Percentiles rank a stretch among this genome's conserved stretches.
Conservation (phyloP, 1,140 invertebrate genomes). For the Neodiprion lecontei region DNA sequence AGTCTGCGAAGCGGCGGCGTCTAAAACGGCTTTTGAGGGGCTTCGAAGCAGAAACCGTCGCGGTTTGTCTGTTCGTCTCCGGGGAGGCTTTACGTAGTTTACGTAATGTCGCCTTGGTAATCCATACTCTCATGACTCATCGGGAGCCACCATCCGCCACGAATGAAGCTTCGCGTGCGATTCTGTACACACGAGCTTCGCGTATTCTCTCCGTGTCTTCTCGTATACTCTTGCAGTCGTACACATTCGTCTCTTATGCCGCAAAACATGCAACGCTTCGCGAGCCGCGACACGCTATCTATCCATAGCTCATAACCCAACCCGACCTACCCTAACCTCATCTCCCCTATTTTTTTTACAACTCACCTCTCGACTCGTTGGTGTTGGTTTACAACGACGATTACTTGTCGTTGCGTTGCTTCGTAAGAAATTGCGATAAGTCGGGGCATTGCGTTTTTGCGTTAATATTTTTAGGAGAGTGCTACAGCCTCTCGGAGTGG, state of each 20-base stretch:
- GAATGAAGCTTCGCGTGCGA: slow-evolving; percentile 1
- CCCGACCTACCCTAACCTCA: not conserved
- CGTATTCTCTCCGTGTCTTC: not conserved
- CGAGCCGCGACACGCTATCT: not conserved
- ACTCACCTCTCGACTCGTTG: too few species aligned
- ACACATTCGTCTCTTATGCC: not conserved
- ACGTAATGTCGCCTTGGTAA: slow-evolving; percentile 1
- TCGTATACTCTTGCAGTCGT: not conserved
- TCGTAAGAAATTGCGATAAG: too few species aligned
- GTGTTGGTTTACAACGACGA: too few species aligned
- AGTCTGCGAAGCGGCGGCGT: not conserved
- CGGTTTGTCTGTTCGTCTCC: not conserved
- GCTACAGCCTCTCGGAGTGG: too few species aligned
- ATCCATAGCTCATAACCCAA: not conserved
- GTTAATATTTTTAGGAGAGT: too few species aligned
- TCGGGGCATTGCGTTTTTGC: too few species aligned
- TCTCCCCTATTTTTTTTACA: not conserved
- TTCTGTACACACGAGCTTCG: not conserved
- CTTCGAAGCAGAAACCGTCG: slow-evolving; percentile 4
- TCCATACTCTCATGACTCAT: slow-evolving; percentile 5
- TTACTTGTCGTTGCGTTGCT: too few species aligned
- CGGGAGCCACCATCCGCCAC: not conserved
- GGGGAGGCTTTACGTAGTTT: not conserved
- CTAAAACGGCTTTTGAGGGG: slow-evolving; percentile 4
- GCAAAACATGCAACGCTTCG: not conserved